Base-by-base conservation (phyloP, 2,888 invertebrate genomes). In the Neoaliturus tenellus region DNA sequence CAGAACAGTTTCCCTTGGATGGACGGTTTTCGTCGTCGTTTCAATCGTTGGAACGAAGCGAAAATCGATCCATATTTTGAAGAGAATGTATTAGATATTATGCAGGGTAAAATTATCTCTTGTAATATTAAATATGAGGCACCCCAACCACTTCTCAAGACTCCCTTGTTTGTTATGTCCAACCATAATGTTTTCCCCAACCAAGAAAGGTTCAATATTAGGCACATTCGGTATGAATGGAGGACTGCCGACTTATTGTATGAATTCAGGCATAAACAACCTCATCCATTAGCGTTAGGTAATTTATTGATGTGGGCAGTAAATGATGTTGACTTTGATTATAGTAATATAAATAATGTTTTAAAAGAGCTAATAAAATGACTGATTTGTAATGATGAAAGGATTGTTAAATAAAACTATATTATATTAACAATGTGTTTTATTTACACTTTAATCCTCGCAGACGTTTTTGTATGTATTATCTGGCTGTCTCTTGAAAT, bases 1-100 rank as follows among this genome's bases (percentile, higher is more conserved):
- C 44, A 44, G n/a, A 69, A 82, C n/a, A 23, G 44, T 41, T 82
- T 82, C 41, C 82, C 82, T 1, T 82, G 67, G 33, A 82, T 82
- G 82, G 82, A 51, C 20, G 67, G 82, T 23, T 44, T 82, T 33
- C n/a, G 69, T 39, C 10, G 82, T 1, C 44, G 82, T 31, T 25
- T 82, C 17, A 51, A 69, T 48, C 25, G 41, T 12, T 71, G 82
- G 82, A 82, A 82, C 23, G 73, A 82, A 23, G 82, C 82, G 23
- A 28, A 44, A 28, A 71, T 82, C 41, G 82, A 82, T 33, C 82
- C 82, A 39, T 28, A 31, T 2, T 81, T 62, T 44, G 35, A 41
- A 31, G 82, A 82, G n/a, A 48, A 82, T 39, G 69, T 82, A 1
- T 25, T 69, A 25, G 69, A 82, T n/a, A 48, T 82, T 28, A 28